Base-by-base conservation (phyloP, 1,140 invertebrate species). In the Zaprionus vittiger region DNA sequence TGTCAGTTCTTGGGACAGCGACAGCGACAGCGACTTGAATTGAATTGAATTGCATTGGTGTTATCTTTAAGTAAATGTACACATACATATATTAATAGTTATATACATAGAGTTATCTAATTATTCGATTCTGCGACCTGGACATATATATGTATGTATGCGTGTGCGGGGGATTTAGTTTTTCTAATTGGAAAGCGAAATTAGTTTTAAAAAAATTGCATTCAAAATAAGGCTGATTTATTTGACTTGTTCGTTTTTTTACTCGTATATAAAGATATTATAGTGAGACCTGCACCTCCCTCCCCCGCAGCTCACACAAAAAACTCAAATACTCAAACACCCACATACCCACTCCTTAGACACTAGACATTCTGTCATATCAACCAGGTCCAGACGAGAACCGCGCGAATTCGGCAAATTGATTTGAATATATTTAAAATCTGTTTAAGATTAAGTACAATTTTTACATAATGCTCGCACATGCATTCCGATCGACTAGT, bases 201-300 rank as follows among this genome's bases (percentile, higher is more conserved):
- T 87, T 87, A 87, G 84, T 87, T 86, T 65, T 77, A 67, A 85
- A 68, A 68, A 87, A 80, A 80, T 83, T 89, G 84, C 78, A 87
- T 87, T 87, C 78, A 84, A 87, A 79, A 87, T 87, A 87, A 87
- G 84, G 84, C 84, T 87, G 84, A 87, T 87, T 87, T 87, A 87
- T 87, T 87, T 87, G 84, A 87, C 84, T 83, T 75, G 84, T 89
- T 86, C 83, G 79, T 86, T 86, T 86, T 81, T 75, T 79, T 86
- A 81, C 68, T 62, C 54, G 63, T 54, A 78, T 67, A 68, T 77
- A 59, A 55, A 67, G 20, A 57, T 73, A 73, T 44, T 67, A 67
- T 62, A 65, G 74, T 56, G 61, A 65, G 67, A 61, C n/a, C 52
- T 37, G 17, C 22, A 28, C 72, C 41, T 56, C 72, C 49, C 68